Evolutionary conservation across 1,140 invertebrate species (phyloP), one percentile per base, ranked within the genome.

Genomic region (Druon quercuslanigerum): DNA sequence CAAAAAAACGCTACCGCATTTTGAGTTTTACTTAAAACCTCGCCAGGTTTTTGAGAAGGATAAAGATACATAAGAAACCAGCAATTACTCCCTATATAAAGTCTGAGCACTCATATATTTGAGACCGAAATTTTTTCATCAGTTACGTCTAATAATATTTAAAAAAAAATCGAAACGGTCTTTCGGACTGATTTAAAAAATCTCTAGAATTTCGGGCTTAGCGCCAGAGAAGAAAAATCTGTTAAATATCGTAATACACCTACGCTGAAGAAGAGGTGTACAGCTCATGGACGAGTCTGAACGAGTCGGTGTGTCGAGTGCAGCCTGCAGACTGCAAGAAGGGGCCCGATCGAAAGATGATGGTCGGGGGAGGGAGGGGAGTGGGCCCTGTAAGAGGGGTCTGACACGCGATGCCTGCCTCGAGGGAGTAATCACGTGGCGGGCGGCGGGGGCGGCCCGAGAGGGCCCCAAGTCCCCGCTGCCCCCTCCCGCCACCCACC

Each of bases 331-430:
- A 25, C 20, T 66, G 71, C 51, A 74, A 77, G 73, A 74, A 79
- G 72, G 74, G 71, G 33, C 25, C 20, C 60, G 25, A 40, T 75
- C 51, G 33, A 56, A 46, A 76, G 78, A 51, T 51, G 40, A 5
- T n/a, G 50, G 74, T 78, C 73, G 56, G 20, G 57, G 56, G 70
- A 71, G 73, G 76, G 77, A 25, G 20, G 20, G 3, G 20, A 25
- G 56, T 54, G 40, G 74, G n/a, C 19, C 70, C 76, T 73, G 56
- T 86, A 87, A 90, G 89, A 88, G 89, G 87, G 89, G 88, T 84
- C 89, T 89, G 90, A 91, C 90, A 91, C 89, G 90, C 90, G 90
- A 91, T 91, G 89, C 89, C 82, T 85, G 90, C 87, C 90, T 82
- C 86, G 84, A 82, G 90, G 90, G 87, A 87, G 89, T 86, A 89